Evolutionary conservation across 2,888 invertebrate species (phyloP), one percentile per base, ranked within the genome.

Genomic region (Caenorhabditis sp.): DNA sequence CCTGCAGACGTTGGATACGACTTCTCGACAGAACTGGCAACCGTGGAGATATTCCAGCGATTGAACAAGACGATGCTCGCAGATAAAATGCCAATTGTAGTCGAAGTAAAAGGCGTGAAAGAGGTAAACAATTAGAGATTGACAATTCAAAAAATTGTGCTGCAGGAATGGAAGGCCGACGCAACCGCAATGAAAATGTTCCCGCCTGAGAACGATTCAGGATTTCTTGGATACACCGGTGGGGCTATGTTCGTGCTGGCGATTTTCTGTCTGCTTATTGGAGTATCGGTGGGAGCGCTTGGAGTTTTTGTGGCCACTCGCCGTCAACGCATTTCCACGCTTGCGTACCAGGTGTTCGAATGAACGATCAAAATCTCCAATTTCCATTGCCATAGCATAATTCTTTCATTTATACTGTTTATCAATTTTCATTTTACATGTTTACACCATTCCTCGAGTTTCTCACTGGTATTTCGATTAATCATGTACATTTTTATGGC

Each of bases 281-380:
- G 87, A 44, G 80, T 80, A 3, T 78, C 69, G 1, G 74, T 87
- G 13, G 87, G 85, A 44, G 72, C 85, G 24, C 86, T 80, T 32
- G 85, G 84, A 20, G 79, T 87, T 8, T 86, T 84, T 58, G 80
- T 84, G 8, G 69, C 79, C 44, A 74, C 83, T 1, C 72, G 80
- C 37, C 76, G 85, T 20, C 84, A 84, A 22, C 70, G 85, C 35
- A 87, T 87, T 37, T 85, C 86, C 9, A 85, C 85, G 5, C 70
- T 87, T 32, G 87, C 87, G 20, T 87, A 87, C 64, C 87, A 87
- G 69, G 86, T 87, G 15, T 87, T 87, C 37, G 87, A 87, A 68
- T 87, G 72, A 68, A 18, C 18, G 13, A 53, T 2, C 20, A 18
- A 32, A 13, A 24, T 35, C 18, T 13, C 13, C 22, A 13, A 44